These are phyloP conservation scores for Odontomachus brunneus DNA, from an alignment of 1,140 invertebrate species.

Conservation along the genomic window DNA sequence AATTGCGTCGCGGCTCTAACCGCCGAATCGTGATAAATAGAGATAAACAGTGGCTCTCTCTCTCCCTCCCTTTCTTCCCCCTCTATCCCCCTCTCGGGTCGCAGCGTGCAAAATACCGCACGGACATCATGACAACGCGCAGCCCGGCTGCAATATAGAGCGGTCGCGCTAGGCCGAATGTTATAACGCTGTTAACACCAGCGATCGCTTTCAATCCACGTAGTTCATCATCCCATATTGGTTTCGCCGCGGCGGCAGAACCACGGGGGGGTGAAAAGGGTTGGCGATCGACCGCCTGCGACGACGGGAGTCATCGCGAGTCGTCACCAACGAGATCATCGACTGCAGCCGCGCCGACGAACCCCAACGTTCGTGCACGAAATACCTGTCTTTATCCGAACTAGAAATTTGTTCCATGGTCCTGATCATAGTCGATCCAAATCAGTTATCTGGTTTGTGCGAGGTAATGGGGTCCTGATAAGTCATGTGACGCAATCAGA, in stretches of 20 bases:
- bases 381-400: too few relatives aligned
- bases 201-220: slow-evolving; percentile 84
- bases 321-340: slow-evolving; percentile 35
- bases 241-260: slow-evolving; percentile 43
- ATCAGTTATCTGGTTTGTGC: too few relatives aligned
- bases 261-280: slow-evolving; percentile 12
- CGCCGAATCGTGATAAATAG: slow-evolving; percentile 46
- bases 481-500: too few relatives aligned
- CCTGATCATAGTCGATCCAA: too few relatives aligned
- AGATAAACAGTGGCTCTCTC: slow-evolving; percentile 45
- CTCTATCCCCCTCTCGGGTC: background rate
- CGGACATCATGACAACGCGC: slow-evolving; percentile 56
- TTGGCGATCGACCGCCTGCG: background rate
- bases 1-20: slow-evolving; percentile 28
- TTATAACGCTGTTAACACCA: slow-evolving; percentile 84
- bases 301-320: slow-evolving; percentile 19
- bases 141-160: slow-evolving; percentile 71
- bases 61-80: slow-evolving; percentile 3
- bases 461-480: too few relatives aligned
- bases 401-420: too few relatives aligned
- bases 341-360: background rate
- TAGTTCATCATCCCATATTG: slow-evolving; percentile 84
- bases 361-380: background rate
- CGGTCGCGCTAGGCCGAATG: slow-evolving; percentile 59
- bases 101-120: slow-evolving; percentile 73